phyloP scores from a whole-genome alignment of 2,888 invertebrate genomes.

The Drosophila ezoana region DNA sequence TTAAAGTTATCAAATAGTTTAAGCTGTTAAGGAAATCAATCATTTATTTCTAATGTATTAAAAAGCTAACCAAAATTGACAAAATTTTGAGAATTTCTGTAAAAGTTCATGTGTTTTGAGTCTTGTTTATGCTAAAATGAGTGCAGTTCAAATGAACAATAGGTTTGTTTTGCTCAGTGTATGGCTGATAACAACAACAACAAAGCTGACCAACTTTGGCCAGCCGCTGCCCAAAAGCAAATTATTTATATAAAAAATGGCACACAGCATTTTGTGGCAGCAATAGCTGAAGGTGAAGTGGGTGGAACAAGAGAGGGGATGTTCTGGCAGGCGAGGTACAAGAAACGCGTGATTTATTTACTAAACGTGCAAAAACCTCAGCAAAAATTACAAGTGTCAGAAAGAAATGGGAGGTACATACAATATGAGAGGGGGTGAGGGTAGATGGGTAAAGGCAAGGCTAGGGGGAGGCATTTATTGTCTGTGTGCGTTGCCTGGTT shows the following conservation, averaged over 20 bases:
- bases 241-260: slow-evolving; percentile 78
- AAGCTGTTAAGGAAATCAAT: too few relatives aligned
- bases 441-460: neutral
- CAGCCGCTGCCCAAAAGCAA: slow-evolving; percentile 51
- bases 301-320: neutral
- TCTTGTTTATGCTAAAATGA: neutral
- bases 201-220: slow-evolving; percentile 52
- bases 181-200: slow-evolving; percentile 32
- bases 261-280: slow-evolving; percentile 52
- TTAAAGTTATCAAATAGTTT: too few relatives aligned
- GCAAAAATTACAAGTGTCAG: slow-evolving; percentile 72
- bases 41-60: too few relatives aligned
- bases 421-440: neutral
- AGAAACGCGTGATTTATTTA: slow-evolving; percentile 78
- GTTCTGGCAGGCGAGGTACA: slow-evolving; percentile 19
- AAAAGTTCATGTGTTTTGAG: too few relatives aligned
- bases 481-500: slow-evolving; percentile 67
- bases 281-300: slow-evolving; percentile 14
- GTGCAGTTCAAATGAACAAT: neutral
- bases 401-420: slow-evolving; percentile 8
- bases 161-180: slow-evolving; percentile 36
- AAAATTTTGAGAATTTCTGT: too few relatives aligned
- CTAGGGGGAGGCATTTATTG: slow-evolving; percentile 47
- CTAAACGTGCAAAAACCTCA: slow-evolving; percentile 79
- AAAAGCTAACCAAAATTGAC: too few relatives aligned